Evolutionary conservation across 23 tunicate genomes (phyloP), one percentile per base, ranked within the genome.

Genomic region (Trididemnum miniatum): DNA sequence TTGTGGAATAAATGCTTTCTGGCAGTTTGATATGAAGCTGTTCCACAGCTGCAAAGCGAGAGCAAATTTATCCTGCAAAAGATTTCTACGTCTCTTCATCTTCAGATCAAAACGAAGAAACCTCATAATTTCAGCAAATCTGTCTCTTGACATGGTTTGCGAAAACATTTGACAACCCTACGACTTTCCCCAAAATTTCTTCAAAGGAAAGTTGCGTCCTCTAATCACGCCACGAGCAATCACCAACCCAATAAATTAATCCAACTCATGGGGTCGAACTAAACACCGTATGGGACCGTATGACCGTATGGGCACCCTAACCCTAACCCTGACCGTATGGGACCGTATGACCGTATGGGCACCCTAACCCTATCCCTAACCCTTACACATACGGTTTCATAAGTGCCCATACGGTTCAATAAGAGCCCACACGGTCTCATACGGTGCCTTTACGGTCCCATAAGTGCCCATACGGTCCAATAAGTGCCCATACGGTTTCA

Each of bases 221-320:
- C 59, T 59, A 36, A 74, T 36, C 37, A 74, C 38, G 59, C 79
- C 79, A 36, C 79, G 37, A 7, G 59, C 79, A 74, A 74, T 40
- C 7, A 71, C 37, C 36, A 71, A 37, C 31, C 76, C 76, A 74
- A 74, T 74, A 74, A 40, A 74, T 24, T 74, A 36, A 24, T 74
- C 79, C 79, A 74, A 59, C 62, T 74, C 79, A 74, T 74, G 59
- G n/a, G n/a, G n/a, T n/a, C n/a, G n/a, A n/a, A n/a, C n/a, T n/a
- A n/a, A n/a, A n/a, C n/a, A n/a, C n/a, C n/a, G n/a, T n/a, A n/a
- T n/a, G n/a, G n/a, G n/a, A n/a, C n/a, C n/a, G n/a, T n/a, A n/a
- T n/a, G n/a, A n/a, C n/a, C n/a, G n/a, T n/a, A n/a, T n/a, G n/a
- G n/a, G n/a, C n/a, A n/a, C n/a, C n/a, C n/a, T n/a, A n/a, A n/a